phyloP scores from a whole-genome alignment of 1,140 invertebrate species.

The Brachionus sp. region DNA sequence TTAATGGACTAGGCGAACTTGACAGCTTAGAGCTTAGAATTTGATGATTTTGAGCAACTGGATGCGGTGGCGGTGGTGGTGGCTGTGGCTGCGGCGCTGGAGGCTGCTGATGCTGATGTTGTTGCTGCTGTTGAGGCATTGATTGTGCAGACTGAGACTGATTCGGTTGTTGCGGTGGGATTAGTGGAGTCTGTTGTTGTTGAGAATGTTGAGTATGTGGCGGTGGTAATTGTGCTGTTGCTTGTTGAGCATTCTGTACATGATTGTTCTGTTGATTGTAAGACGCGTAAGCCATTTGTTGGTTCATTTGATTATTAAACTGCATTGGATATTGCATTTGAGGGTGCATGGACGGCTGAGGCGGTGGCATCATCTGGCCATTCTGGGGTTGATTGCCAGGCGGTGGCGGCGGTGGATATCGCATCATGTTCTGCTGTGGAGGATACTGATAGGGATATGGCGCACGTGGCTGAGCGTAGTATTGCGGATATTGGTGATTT shows the following conservation, averaged over 20 bases:
- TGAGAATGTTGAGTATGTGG: background rate
- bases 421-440: slow-evolving; percentile 48
- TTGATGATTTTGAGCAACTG: slow-evolving; percentile 47
- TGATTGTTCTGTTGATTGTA: slow-evolving; percentile 46
- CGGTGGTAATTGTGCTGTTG: background rate
- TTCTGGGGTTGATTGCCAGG: slow-evolving; percentile 66
- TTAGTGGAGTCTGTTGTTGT: background rate
- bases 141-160: slow-evolving; percentile 44
- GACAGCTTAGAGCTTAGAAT: slow-evolving; percentile 30
- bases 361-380: slow-evolving; percentile 66
- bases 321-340: slow-evolving; percentile 36
- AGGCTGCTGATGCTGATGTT: slow-evolving; percentile 21
- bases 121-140: slow-evolving; percentile 40
- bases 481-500: slow-evolving; percentile 50
- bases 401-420: slow-evolving; percentile 46
- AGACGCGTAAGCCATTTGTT: slow-evolving; percentile 44
- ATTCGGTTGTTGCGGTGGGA: slow-evolving; percentile 36
- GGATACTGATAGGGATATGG: slow-evolving; percentile 51
- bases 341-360: slow-evolving; percentile 65
- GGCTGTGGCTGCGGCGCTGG: background rate
- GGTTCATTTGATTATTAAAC: slow-evolving; percentile 42
- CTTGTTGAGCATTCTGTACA: slow-evolving; percentile 30
- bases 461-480: slow-evolving; percentile 55
- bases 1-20: slow-evolving; percentile 47
- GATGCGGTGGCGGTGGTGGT: background rate